Evolutionary conservation across 1,140 invertebrate genomes (phyloP), one percentile per base, ranked within the genome.

Genomic region (Spodoptera litura): DNA sequence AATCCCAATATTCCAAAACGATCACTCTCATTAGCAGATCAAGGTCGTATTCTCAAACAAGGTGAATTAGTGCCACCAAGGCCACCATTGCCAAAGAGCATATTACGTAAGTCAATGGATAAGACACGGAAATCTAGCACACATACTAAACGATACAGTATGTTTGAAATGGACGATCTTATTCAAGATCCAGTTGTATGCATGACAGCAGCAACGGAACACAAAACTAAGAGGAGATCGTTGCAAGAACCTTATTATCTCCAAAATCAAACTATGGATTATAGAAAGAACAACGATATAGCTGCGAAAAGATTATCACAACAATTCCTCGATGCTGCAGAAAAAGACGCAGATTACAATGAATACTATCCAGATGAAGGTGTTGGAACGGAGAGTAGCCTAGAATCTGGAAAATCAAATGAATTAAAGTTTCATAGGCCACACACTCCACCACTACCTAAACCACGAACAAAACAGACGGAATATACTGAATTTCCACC

Each of bases 131-230:
- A 96, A 84, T 95, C 94, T 71, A 93, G 89, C 53, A 84, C 95
- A 6, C 95, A 95, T 25, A 95, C 92, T 38, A 97, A 97, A 91
- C 95, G 97, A 51, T 97, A 97, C 85, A 97, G 97, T 78, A 97
- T 97, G 97, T 97, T 97, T 87, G 97, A 97, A 91, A 96, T 97
- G 89, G 95, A 96, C 53, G 95, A 96, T 68, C 95, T 93, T 56
- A 88, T 94, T 64, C 91, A 94, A 88, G 93, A 94, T 85, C 90
- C 91, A 25, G 87, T 95, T 64, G 86, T 94, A 59, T 93, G 92
- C 58, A 90, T 94, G 53, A 95, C 95, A n/a, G 91, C 94, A 78
- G 92, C 93, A 74, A 89, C 92, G 11, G 90, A 93, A 87, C 92
- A 95, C 58, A 96, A 96, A 87, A 90, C 95, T 64, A 97, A 97